A percentile compares a stretch with the other conserved stretches of the same genome.
These are phyloP conservation scores for Bactericera cockerelli DNA, from an alignment of 1,140 invertebrate species.

Conservation along the genomic window DNA sequence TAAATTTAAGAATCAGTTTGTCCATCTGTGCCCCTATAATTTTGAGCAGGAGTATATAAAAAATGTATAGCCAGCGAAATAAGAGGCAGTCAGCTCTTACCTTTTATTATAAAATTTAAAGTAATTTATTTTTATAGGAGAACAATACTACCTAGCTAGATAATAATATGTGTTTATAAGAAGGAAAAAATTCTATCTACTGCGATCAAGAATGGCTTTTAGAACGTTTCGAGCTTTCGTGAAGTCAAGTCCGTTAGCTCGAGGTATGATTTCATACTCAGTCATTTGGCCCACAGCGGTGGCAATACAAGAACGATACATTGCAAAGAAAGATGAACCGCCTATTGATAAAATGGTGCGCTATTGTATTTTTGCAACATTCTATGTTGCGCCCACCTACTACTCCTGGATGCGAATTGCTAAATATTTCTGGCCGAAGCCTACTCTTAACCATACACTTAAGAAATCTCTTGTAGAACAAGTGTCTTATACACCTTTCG, in stretches of 20 bases:
- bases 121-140: too few species aligned
- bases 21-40: too few species aligned
- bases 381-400: constrained; percentile 52
- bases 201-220: too few species aligned
- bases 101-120: too few species aligned
- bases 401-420: constrained; percentile 51
- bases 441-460: constrained; percentile 43
- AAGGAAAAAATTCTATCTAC: too few species aligned
- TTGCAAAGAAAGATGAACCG: constrained; percentile 14
- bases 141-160: too few species aligned
- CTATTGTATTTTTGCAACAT: constrained; percentile 48
- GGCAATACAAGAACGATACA: constrained; percentile 36
- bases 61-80: too few species aligned
- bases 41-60: too few species aligned
- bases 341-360: constrained; percentile 25
- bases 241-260: constrained; percentile 39
- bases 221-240: too few species aligned
- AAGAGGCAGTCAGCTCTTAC: too few species aligned
- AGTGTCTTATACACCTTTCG: constrained; percentile 60
- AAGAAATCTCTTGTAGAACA: constrained; percentile 63
- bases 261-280: constrained; percentile 54
- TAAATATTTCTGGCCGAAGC: constrained; percentile 43
- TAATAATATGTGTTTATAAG: too few species aligned
- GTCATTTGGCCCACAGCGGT: constrained; percentile 51
- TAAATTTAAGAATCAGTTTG: too few species aligned